Percentiles rank a stretch among this genome's conserved stretches.
phyloP scores from a whole-genome alignment of 2,113 vertebrate genomes.

The Pygoscelis adeliae region DNA sequence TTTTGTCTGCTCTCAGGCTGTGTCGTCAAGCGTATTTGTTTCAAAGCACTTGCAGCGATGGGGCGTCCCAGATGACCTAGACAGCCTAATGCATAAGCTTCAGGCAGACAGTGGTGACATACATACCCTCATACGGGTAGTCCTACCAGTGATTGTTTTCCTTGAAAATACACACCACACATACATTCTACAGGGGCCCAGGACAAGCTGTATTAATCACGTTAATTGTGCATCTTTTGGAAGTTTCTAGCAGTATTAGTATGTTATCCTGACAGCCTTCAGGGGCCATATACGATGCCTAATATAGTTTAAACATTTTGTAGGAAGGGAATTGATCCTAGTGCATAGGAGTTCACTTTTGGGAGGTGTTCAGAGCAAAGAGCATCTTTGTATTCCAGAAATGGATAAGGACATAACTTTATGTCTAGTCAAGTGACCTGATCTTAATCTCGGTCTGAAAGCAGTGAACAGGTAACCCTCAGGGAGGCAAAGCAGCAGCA shows the following conservation, averaged over 20 bases:
- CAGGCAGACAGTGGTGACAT: not conserved
- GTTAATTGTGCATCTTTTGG: not conserved
- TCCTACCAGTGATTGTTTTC: not conserved
- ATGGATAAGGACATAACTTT: not conserved
- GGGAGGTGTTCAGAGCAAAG: not conserved
- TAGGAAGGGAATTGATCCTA: not conserved
- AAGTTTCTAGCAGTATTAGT: not conserved
- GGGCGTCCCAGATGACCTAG: not conserved
- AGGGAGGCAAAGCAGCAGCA: not conserved
- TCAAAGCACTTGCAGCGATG: not conserved
- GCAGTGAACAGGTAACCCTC: not conserved
- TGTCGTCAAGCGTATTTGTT: not conserved
- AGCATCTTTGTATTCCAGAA: not conserved
- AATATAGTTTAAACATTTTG: not conserved
- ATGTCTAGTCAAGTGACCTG: not conserved
- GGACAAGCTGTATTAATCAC: not conserved
- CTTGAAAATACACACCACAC: not conserved
- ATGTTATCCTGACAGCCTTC: not conserved
- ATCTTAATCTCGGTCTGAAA: not conserved
- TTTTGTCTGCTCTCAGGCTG: not conserved
- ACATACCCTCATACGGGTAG: not conserved
- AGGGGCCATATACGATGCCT: no score
- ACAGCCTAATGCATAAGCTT: not conserved
- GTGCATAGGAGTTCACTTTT: not conserved
- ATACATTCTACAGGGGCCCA: not conserved